Base-by-base conservation (phyloP, 2,113 vertebrate genomes). In the Petaurus breviceps region DNA sequence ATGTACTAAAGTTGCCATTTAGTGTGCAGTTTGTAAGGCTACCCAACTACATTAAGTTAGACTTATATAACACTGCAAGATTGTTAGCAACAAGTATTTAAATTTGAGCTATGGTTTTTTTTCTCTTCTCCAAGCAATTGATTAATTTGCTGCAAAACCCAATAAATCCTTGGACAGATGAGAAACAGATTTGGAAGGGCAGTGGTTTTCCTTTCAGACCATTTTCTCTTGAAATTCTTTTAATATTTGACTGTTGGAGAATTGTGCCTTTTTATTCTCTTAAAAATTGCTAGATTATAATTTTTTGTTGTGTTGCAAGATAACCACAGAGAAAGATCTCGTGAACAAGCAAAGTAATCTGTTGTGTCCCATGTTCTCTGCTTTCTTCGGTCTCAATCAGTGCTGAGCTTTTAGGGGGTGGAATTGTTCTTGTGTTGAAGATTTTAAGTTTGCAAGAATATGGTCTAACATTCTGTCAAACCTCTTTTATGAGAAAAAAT, bases 181-280 rank as follows among this genome's bases (percentile, higher is more conserved):
- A 98, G 96, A 98, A 98, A 0, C 98, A 98, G 97, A 98, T 96
- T 98, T 97, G 91, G 91, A 52, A 97, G 94, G 97, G 95, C 97
- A 53, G 95, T 98, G 94, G 97, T 96, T 98, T 98, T 96, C 95
- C 97, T 97, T 97, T 97, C 26, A 91, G 95, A 96, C 97, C 97
- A 24, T 95, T 97, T 98, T 93, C 96, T 97, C 97, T 97, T 97
- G 98, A 97, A 98, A 98, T 98, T 97, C 97, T 99, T 98, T 98
- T 98, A 98, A 98, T 97, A 97, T 94, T 98, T 98, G 96, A 96
- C 98, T 95, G 47, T 2, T 96, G 51, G 95, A 94, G 95, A 96
- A 94, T 89, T 95, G 52, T 92, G 93, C 96, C 0, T 89, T 90
- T 97, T 93, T 95, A 92, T 95, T 92, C 96, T 68, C 90, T 96